Evolutionary conservation across 2,888 invertebrate genomes (phyloP), one percentile per base, ranked within the genome.

Genomic region (Leuctra nigra): DNA sequence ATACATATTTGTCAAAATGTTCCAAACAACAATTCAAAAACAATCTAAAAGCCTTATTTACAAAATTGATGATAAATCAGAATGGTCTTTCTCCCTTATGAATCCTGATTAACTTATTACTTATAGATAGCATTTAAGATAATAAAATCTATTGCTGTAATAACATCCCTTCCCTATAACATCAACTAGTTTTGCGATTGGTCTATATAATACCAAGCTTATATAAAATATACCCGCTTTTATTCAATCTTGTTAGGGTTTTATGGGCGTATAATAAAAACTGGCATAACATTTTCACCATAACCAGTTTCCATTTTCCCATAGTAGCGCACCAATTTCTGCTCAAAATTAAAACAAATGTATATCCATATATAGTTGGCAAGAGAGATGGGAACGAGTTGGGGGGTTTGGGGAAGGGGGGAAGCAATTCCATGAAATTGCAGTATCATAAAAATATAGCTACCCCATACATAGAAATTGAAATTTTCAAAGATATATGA

Each of bases 391-490:
- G 22, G 35, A 20, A 35, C 35, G 36, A n/a, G n/a, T n/a, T n/a
- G n/a, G n/a, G n/a, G n/a, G n/a, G n/a, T n/a, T n/a, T n/a, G n/a
- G n/a, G n/a, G n/a, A n/a, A n/a, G n/a, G n/a, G n/a, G 2, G 20
- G n/a, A n/a, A 44, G 13, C 2, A 20, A 14, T 20, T 11, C 50
- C 20, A 50, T 50, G 50, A 50, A 50, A 50, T 35, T 50, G 50
- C 50, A 50, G 33, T 50, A 50, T 35, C 50, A 50, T 50, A 50
- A 50, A 50, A 50, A 33, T 20, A 25, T 35, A 20, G 7, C 44
- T 24, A 47, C 25, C n/a, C n/a, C 35, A 50, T 50, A 50, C 50
- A 50, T 50, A 50, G 50, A 50, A 50, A 50, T 50, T 50, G 50
- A 50, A 50, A 50, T 35, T 35, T 50, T 23, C 22, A 20, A 50